Conservation (phyloP, 2,888 invertebrate species). For the Prenolepis imparis region DNA sequence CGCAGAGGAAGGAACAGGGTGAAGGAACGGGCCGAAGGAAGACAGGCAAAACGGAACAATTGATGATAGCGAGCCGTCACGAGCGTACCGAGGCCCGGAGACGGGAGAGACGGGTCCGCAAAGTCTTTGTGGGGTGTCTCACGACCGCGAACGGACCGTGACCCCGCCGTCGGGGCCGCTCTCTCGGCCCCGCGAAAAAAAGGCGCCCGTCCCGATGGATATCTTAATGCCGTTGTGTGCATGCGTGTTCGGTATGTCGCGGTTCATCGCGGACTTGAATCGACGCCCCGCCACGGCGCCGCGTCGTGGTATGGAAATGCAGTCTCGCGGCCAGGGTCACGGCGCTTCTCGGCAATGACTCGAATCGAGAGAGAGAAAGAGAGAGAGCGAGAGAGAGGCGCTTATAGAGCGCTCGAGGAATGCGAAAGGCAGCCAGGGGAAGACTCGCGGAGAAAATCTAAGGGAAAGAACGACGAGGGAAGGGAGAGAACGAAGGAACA, state of each 20-base stretch:
- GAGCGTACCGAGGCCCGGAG: constrained; percentile 63
- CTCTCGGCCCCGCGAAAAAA: constrained; percentile 69
- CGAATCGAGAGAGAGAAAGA: constrained; percentile 46
- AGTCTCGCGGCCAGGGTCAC: constrained; percentile 52
- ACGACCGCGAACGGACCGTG: constrained; percentile 76
- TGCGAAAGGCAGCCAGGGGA: constrained; percentile 44
- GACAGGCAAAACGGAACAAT: constrained; percentile 79
- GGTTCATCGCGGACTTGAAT: constrained; percentile 60
- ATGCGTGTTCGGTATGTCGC: constrained; percentile 64
- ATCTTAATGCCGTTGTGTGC: constrained; percentile 76
- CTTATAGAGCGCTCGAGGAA: constrained; percentile 52
- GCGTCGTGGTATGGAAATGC: constrained; percentile 50
- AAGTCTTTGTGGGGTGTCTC: constrained; percentile 77
- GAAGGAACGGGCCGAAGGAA: constrained; percentile 62
- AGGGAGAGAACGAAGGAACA: not conserved
- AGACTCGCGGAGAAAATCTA: constrained; percentile 22
- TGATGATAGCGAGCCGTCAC: constrained; percentile 81
- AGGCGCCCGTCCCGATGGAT: constrained; percentile 75
- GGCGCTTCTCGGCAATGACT: constrained; percentile 52
- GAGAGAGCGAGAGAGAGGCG: no score
- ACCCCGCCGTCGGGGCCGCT: constrained; percentile 70
- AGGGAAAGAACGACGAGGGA: not conserved
- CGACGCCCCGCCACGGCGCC: constrained; percentile 34
- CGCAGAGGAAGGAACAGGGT: constrained; percentile 28
- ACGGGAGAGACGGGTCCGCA: constrained; percentile 64